phyloP scores from a whole-genome alignment of 2,113 vertebrate species.

The Daboia siamensis region DNA sequence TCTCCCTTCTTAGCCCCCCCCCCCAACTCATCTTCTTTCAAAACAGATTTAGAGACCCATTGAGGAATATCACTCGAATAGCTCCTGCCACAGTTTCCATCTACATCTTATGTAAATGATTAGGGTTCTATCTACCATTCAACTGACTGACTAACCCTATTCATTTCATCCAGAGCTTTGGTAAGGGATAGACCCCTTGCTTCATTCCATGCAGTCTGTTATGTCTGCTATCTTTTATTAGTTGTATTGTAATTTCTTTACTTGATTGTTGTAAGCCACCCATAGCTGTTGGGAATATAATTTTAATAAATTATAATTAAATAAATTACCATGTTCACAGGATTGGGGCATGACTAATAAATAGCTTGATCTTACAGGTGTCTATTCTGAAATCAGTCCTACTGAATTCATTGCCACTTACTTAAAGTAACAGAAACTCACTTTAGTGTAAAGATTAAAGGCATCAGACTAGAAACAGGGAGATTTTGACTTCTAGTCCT shows the following conservation, averaged over 20 bases:
- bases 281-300: not conserved
- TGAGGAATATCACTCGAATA: not conserved
- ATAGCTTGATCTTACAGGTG: not conserved
- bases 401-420: not conserved
- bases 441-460: not conserved
- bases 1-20: too few relatives aligned
- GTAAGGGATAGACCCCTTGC: not conserved
- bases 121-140: not conserved
- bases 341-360: not conserved
- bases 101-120: not conserved
- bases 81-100: not conserved
- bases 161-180: not conserved
- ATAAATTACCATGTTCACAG: not conserved
- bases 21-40: not conserved
- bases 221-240: not conserved
- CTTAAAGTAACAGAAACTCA: not conserved
- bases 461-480: not conserved
- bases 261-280: not conserved
- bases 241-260: not conserved
- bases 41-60: not conserved
- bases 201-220: not conserved
- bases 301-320: not conserved
- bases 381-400: not conserved
- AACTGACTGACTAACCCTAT: not conserved
- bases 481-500: not conserved